Percentiles rank a stretch among this genome's conserved stretches.
These are phyloP conservation scores for Trachelus stipa DNA, from an alignment of 2,888 invertebrate species.

Conservation along the genomic window DNA sequence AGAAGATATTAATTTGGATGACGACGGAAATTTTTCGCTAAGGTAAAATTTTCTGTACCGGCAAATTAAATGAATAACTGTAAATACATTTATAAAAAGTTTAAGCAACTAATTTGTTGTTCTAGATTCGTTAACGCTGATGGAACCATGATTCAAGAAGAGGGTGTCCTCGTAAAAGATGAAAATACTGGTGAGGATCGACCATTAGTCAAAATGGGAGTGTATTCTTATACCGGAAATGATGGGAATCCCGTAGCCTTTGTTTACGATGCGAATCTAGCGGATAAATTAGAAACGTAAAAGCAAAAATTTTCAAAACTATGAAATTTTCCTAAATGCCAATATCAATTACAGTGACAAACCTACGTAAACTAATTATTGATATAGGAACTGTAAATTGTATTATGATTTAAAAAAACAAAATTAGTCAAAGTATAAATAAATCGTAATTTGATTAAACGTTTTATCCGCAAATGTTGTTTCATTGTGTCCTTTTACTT, in stretches of 20 bases:
- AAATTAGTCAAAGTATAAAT: background rate
- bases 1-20: background rate
- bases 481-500: background rate
- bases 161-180: constrained; percentile 24
- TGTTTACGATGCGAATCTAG: constrained; percentile 19
- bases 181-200: constrained; percentile 21
- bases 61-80: background rate
- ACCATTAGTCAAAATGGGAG: constrained; percentile 21
- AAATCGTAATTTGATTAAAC: background rate
- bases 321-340: background rate
- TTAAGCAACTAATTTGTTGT: background rate
- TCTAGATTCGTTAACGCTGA: constrained; percentile 20
- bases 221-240: constrained; percentile 18
- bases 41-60: background rate
- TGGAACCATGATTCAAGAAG: constrained; percentile 24
- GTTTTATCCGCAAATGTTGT: background rate
- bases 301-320: background rate
- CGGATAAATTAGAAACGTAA: background rate
- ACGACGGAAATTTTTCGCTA: background rate
- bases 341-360: background rate
- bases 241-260: constrained; percentile 18
- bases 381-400: background rate
- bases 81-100: background rate
- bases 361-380: background rate
- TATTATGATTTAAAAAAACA: background rate